Conservation (phyloP, 2,113 vertebrate species). For the Anser cygnoides region DNA sequence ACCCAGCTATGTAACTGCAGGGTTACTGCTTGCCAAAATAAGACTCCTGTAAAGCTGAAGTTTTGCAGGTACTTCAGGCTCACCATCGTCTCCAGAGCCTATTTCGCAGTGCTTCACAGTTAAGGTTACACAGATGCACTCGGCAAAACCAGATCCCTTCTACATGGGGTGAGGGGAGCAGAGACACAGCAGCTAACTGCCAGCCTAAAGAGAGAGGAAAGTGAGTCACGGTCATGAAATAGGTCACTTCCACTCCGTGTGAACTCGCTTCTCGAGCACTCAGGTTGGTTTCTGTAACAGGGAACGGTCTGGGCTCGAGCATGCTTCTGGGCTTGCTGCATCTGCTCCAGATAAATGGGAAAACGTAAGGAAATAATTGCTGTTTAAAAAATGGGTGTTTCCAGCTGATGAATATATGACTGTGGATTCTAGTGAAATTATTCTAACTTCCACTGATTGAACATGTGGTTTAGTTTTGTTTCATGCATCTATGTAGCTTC, state of each 20-base stretch:
- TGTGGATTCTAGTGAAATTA: slow-evolving; percentile 3
- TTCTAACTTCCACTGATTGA: background rate
- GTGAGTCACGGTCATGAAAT: slow-evolving; percentile 32
- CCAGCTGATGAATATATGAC: background rate
- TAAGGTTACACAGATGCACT: background rate
- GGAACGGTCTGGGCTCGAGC: background rate
- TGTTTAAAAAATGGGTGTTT: background rate
- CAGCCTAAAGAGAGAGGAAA: slow-evolving; percentile 12
- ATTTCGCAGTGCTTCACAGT: background rate
- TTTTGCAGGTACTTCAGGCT: background rate
- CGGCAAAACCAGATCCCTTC: background rate
- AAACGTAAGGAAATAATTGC: background rate
- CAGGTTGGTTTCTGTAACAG: background rate
- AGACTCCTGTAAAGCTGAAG: background rate
- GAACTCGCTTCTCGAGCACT: background rate
- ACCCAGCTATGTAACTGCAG: background rate
- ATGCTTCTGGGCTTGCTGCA: background rate
- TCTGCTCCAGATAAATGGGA: background rate
- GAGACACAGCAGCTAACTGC: background rate
- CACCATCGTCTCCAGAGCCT: background rate
- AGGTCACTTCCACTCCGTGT: slow-evolving; percentile 29
- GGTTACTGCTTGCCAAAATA: background rate
- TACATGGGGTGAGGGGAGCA: background rate
- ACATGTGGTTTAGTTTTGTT: slow-evolving; percentile 31
- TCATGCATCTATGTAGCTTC: background rate